phyloP scores from a whole-genome alignment of 2,888 invertebrate species.

The Ceratothoa steindachneri region DNA sequence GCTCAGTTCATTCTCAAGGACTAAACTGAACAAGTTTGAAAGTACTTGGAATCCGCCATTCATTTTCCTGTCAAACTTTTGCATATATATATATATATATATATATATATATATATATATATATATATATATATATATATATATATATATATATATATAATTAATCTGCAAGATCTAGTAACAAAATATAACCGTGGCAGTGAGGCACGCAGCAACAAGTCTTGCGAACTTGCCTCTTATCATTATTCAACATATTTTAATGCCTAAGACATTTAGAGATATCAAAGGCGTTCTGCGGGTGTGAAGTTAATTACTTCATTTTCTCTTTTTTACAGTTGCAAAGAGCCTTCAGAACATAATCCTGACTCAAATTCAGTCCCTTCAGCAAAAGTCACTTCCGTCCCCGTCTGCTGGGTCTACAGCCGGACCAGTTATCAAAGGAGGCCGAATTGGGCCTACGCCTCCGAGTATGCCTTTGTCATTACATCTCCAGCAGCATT shows the following conservation, averaged over 20 bases:
- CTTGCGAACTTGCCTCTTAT: too few species aligned
- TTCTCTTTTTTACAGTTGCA: too few species aligned
- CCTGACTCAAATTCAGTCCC: slow-evolving; percentile 54
- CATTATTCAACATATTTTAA: too few species aligned
- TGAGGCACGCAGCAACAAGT: too few species aligned
- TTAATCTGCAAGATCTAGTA: too few species aligned
- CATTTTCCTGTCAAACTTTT: neutral
- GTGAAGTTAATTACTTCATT: too few species aligned
- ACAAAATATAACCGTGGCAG: too few species aligned
- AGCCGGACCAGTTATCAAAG: neutral
- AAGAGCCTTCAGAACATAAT: slow-evolving; percentile 55
- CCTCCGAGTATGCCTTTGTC: slow-evolving; percentile 6
- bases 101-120: neutral
- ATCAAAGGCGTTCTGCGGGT: too few species aligned
- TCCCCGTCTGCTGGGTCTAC: slow-evolving; percentile 4
- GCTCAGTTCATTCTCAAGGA: too few species aligned
- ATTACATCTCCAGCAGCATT: slow-evolving; percentile 14
- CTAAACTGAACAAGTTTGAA: too few species aligned
- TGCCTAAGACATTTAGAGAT: too few species aligned
- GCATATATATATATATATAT: neutral
- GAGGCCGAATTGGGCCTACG: neutral
- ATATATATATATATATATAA: neutral
- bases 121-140: slow-evolving; percentile 3
- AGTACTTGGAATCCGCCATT: too few species aligned
- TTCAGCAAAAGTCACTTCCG: slow-evolving; percentile 49